Percentiles rank a stretch among this genome's conserved stretches.
These are phyloP conservation scores for Xestia c-nigrum DNA, from an alignment of 2,888 invertebrate genomes.

Conservation along the genomic window DNA sequence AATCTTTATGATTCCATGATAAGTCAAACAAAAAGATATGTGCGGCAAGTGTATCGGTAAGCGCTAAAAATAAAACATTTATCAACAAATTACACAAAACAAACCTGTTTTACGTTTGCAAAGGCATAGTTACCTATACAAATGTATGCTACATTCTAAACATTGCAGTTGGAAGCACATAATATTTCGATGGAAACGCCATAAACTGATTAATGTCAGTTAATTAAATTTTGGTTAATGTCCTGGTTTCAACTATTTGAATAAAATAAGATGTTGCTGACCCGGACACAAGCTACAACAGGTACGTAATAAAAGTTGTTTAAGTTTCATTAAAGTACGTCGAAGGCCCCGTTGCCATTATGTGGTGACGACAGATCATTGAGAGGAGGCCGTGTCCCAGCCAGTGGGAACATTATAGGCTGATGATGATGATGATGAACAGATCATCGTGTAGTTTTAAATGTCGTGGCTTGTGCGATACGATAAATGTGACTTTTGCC, in stretches of 20 bases:
- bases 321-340: too few relatives aligned
- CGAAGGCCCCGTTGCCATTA: too few relatives aligned
- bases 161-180: conserved; percentile 28
- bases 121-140: conserved; percentile 38
- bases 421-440: too few relatives aligned
- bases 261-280: background rate
- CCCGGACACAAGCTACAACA: background rate
- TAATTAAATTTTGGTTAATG: background rate
- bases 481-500: too few relatives aligned
- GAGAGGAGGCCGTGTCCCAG: too few relatives aligned
- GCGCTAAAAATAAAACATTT: conserved; percentile 43
- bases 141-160: conserved; percentile 24
- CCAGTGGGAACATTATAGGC: too few relatives aligned
- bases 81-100: conserved; percentile 29
- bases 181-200: background rate
- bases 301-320: background rate
- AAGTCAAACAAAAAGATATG: conserved; percentile 31
- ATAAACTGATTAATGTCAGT: too few relatives aligned
- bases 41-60: conserved; percentile 4
- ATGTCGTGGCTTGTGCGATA: too few relatives aligned
- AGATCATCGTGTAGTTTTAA: too few relatives aligned
- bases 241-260: background rate
- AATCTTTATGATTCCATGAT: conserved; percentile 2
- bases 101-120: conserved; percentile 38
- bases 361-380: too few relatives aligned